A percentile compares a stretch with the other conserved stretches of the same genome.
These are phyloP conservation scores for Prunella strophiata DNA, from an alignment of 2,797 vertebrate species.

Conservation along the genomic window DNA sequence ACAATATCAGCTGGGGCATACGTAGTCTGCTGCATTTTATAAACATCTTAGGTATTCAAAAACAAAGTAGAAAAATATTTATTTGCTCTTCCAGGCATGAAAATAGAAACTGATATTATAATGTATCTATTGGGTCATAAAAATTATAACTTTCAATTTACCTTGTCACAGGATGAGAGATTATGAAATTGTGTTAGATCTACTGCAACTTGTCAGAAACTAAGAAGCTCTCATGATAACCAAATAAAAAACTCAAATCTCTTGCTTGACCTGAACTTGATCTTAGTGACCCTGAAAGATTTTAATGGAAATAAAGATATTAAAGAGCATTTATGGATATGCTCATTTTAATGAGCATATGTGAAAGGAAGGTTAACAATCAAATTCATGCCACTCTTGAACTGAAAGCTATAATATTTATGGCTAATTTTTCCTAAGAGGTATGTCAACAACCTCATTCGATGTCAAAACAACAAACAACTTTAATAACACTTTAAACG, in stretches of 20 bases:
- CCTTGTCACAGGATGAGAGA: background rate
- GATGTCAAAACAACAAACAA: background rate
- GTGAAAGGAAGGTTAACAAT: conserved; percentile 51
- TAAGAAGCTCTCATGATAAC: conserved; percentile 28
- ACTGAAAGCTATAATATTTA: background rate
- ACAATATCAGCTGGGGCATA: conserved; percentile 25
- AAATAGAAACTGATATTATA: conserved; percentile 7
- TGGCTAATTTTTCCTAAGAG: background rate
- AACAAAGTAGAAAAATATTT: conserved; percentile 17
- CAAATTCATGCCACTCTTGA: conserved; percentile 35
- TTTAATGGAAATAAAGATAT: conserved; percentile 44
- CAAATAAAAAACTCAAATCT: conserved; percentile 47
- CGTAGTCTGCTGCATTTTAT: background rate
- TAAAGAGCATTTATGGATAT: background rate
- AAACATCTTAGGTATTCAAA: conserved; percentile 8
- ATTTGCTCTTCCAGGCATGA: conserved; percentile 34
- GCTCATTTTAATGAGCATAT: background rate
- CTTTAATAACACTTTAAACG: background rate
- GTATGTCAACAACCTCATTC: background rate
- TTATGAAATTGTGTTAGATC: conserved; percentile 26
- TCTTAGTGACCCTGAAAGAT: conserved; percentile 15
- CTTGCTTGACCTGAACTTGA: conserved; percentile 43
- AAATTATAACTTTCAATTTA: conserved; percentile 40
- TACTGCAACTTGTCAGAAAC: conserved; percentile 21
- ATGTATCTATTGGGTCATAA: background rate